These are phyloP conservation scores for Myotis myotis DNA, from an alignment of 2,797 vertebrate species.

Conservation along the genomic window DNA sequence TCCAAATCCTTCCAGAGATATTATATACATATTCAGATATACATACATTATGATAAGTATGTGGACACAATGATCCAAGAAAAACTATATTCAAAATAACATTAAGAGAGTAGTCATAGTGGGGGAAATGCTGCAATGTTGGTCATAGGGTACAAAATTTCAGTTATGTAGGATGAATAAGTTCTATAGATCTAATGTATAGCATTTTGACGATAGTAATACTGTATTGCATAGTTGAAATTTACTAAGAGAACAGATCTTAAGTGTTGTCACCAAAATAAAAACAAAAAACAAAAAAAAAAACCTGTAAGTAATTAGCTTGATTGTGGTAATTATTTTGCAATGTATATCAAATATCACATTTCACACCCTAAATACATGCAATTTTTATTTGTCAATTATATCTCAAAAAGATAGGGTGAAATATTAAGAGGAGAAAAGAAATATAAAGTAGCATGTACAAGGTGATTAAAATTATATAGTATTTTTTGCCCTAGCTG, in stretches of 20 bases:
- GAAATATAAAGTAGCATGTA: not conserved
- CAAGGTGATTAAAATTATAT: conserved; percentile 8
- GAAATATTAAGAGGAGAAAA: conserved; percentile 12
- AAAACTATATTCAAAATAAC: conserved; percentile 45
- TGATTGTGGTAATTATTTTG: not conserved
- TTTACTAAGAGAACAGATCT: not conserved
- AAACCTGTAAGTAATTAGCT: not conserved
- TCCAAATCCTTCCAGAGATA: conserved; percentile 47
- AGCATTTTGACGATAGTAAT: not conserved
- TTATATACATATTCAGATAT: conserved; percentile 18
- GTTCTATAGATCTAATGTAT: not conserved
- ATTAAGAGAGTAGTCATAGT: not conserved
- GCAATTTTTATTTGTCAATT: not conserved
- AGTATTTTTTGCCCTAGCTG: not conserved
- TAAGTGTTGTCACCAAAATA: not conserved
- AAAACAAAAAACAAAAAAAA: not conserved
- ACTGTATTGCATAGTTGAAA: not conserved
- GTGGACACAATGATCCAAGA: not conserved
- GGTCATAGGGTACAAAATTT: not conserved
- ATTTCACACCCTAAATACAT: not conserved
- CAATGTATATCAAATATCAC: not conserved
- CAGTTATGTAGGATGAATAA: not conserved
- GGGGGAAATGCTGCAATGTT: not conserved
- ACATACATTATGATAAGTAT: not conserved
- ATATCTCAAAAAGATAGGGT: not conserved